A percentile compares a stretch with the other conserved stretches of the same genome.
These are phyloP conservation scores for Drosophila jambulina DNA, from an alignment of 1,140 invertebrate genomes.

Conservation along the genomic window DNA sequence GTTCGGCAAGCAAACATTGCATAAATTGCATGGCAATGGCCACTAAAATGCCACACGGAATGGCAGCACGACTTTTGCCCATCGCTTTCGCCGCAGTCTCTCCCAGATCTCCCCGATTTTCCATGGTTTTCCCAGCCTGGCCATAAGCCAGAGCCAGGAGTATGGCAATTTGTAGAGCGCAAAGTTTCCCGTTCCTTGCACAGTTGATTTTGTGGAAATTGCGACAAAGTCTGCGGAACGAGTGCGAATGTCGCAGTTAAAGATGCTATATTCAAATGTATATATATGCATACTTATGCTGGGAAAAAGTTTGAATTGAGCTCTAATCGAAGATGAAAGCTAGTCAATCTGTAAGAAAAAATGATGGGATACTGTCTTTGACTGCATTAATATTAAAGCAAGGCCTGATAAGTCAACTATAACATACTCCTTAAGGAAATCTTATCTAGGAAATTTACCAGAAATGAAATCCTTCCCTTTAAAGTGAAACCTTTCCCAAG, in stretches of 20 bases:
- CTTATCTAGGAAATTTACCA: not conserved
- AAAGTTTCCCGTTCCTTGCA: slow-evolving; percentile 28
- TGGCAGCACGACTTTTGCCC: slow-evolving; percentile 53
- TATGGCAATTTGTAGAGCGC: slow-evolving; percentile 49
- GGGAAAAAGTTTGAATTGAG: slow-evolving; percentile 25
- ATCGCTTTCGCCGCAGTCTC: slow-evolving; percentile 14
- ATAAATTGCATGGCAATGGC: slow-evolving; percentile 71
- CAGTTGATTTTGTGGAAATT: slow-evolving; percentile 34
- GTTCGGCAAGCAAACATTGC: slow-evolving; percentile 65
- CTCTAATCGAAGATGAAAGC: slow-evolving; percentile 22
- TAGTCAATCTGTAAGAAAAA: not conserved
- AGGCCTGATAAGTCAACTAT: not conserved
- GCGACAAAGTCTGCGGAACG: slow-evolving; percentile 26
- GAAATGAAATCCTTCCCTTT: not conserved
- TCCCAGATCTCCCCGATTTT: not conserved
- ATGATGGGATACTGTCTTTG: slow-evolving; percentile 2
- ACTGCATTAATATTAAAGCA: not conserved
- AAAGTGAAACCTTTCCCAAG: not conserved
- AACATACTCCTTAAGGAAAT: too few species aligned
- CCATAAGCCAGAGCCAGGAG: slow-evolving; percentile 46
- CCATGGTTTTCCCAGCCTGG: slow-evolving; percentile 37
- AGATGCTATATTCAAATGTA: slow-evolving; percentile 35
- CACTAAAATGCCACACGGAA: slow-evolving; percentile 73
- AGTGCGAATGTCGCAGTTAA: slow-evolving; percentile 41
- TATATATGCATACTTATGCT: slow-evolving; percentile 10